Conservation (phyloP, 2,113 vertebrate species). For the Cottus gobio region DNA sequence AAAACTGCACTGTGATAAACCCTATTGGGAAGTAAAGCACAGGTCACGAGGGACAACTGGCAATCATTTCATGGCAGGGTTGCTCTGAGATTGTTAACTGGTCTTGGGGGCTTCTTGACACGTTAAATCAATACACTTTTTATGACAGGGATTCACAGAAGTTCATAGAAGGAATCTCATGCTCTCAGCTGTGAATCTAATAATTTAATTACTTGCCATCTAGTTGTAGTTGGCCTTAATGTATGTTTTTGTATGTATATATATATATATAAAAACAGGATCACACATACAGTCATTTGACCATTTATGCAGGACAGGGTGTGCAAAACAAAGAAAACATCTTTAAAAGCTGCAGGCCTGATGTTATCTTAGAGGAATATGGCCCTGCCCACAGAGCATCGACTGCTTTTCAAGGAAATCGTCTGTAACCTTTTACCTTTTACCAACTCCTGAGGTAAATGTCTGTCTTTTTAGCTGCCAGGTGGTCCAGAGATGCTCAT, state of each 20-base stretch:
- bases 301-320: neutral
- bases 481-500: too few species aligned
- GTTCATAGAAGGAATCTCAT: neutral
- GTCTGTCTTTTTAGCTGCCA: too few species aligned
- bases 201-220: neutral
- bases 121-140: constrained; percentile 20
- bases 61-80: constrained; percentile 64
- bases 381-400: neutral
- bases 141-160: constrained; percentile 25
- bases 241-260: neutral
- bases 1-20: constrained; percentile 62
- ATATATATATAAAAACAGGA: neutral
- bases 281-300: neutral
- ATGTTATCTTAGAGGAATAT: neutral
- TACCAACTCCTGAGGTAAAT: too few species aligned
- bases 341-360: neutral
- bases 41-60: constrained; percentile 65
- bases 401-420: neutral
- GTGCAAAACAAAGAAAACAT: constrained; percentile 8
- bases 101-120: constrained; percentile 26
- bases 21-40: constrained; percentile 51
- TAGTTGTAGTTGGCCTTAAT: too few species aligned
- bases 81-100: constrained; percentile 48
- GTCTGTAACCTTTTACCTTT: constrained; percentile 1
- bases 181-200: neutral